Conservation (phyloP, 2,113 vertebrate genomes). For the Vidua chalybeata region DNA sequence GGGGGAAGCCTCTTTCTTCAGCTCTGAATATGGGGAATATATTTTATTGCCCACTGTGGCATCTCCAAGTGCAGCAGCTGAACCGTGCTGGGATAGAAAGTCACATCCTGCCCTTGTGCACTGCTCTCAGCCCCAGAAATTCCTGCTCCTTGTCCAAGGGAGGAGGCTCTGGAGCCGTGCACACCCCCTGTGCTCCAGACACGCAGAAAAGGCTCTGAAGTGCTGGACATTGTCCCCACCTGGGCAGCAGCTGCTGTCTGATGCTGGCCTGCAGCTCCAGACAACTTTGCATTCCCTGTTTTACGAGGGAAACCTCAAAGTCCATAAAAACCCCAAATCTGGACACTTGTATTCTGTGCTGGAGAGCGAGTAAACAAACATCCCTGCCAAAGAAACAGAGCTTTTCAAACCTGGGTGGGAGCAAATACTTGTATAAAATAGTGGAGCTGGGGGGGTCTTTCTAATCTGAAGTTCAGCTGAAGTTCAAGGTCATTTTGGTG, state of each 20-base stretch:
- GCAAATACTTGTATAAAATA: accelerated
- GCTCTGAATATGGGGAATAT: neutral
- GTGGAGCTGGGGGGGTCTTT: accelerated
- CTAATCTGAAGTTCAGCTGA: neutral
- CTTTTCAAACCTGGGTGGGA: neutral
- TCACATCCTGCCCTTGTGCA: neutral
- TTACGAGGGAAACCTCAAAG: neutral
- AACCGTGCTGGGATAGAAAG: neutral
- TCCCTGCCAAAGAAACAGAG: neutral
- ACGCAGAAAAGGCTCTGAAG: no score
- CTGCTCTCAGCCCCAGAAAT: accelerated
- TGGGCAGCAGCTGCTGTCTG: neutral
- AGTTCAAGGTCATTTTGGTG: neutral
- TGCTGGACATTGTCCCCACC: accelerated
- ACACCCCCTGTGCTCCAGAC: neutral
- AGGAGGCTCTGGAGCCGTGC: neutral
- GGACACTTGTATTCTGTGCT: neutral
- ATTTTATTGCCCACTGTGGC: neutral
- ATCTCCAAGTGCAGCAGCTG: neutral
- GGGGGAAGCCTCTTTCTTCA: neutral
- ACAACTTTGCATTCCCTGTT: accelerated
- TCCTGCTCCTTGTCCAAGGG: neutral
- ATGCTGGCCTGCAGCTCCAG: neutral
- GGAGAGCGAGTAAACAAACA: neutral
- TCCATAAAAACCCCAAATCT: accelerated